phyloP scores from a whole-genome alignment of 1,140 invertebrate species.

The Mizuhopecten yessoensis region DNA sequence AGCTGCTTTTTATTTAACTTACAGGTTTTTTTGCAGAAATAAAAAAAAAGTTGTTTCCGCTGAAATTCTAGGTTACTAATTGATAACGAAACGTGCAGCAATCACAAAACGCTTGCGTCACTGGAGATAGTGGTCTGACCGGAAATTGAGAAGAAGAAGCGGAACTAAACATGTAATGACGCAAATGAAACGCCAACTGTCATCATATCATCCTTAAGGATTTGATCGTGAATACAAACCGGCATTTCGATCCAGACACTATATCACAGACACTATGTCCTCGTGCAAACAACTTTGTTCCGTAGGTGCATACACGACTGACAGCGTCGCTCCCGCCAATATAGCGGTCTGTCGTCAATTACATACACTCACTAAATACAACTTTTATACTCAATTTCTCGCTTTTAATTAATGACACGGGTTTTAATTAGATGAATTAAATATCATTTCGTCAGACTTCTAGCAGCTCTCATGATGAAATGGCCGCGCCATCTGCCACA shows the following conservation, averaged over 20 bases:
- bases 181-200: constrained; percentile 32
- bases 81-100: not conserved
- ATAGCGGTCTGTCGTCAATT: not conserved
- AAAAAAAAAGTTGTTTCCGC: not conserved
- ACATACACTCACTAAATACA: not conserved
- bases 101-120: not conserved
- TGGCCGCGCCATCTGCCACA: not conserved
- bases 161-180: not conserved
- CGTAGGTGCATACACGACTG: not conserved
- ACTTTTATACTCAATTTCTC: not conserved
- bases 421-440: constrained; percentile 21
- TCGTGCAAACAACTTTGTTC: constrained; percentile 24
- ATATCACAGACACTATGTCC: not conserved
- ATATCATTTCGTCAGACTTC: not conserved
- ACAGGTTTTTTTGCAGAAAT: not conserved
- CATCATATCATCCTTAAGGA: not conserved
- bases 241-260: not conserved
- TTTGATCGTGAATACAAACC: not conserved
- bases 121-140: not conserved
- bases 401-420: constrained; percentile 23
- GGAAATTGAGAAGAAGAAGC: not conserved
- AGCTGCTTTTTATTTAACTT: constrained; percentile 24
- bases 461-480: not conserved
- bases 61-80: not conserved
- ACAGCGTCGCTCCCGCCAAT: not conserved